Conservation (phyloP, 2,888 invertebrate genomes). For the Physocephala rufipes region DNA sequence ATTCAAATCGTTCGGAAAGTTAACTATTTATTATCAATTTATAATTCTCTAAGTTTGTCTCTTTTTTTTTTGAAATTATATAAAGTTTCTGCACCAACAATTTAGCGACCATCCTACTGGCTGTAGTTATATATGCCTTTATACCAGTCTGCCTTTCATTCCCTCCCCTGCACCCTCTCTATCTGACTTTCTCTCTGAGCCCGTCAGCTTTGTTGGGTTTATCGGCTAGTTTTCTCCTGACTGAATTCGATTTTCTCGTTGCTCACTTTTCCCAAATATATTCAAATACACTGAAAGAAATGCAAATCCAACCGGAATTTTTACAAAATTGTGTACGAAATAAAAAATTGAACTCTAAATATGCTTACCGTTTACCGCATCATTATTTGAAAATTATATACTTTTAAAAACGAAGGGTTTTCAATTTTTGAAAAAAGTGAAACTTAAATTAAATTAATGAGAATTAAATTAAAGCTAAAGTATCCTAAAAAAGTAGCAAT, state of each 20-base stretch:
- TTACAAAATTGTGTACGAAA: too few relatives aligned
- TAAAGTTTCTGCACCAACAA: background rate
- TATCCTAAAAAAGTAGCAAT: too few relatives aligned
- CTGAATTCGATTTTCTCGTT: background rate
- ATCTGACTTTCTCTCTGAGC: background rate
- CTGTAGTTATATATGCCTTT: background rate
- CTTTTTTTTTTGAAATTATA: background rate
- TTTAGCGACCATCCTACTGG: too few relatives aligned
- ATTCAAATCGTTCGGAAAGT: background rate
- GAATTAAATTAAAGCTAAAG: too few relatives aligned
- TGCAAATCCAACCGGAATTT: too few relatives aligned
- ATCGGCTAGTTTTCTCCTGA: conserved; percentile 20
- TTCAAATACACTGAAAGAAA: background rate
- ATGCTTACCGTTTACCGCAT: too few relatives aligned
- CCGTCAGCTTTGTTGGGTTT: background rate
- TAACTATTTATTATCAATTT: conserved; percentile 7
- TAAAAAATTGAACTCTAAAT: too few relatives aligned
- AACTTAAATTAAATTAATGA: too few relatives aligned
- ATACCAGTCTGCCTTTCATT: background rate
- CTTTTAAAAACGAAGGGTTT: too few relatives aligned
- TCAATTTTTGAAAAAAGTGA: too few relatives aligned
- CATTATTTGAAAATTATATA: too few relatives aligned
- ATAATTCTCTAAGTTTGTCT: background rate
- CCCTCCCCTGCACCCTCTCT: background rate
- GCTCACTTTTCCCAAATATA: too few relatives aligned